Evolutionary conservation across 2,113 vertebrate genomes (phyloP), one percentile per base, ranked within the genome.

Genomic region (Neolamprologus cancellatus): DNA sequence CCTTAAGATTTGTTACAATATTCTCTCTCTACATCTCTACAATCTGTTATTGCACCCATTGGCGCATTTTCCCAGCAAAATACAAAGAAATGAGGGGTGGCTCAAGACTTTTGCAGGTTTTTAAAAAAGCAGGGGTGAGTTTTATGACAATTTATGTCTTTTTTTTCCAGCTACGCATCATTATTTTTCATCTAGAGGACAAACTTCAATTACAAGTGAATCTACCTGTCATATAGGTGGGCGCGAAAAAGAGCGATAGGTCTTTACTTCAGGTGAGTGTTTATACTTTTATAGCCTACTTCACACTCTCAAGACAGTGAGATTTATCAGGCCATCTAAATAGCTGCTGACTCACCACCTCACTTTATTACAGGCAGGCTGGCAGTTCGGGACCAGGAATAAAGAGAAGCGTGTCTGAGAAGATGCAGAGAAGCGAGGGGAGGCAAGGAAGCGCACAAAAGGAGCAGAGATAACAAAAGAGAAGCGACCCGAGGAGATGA

Each of bases 281-380:
- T 87, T 78, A 44, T 50, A 66, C 81, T 91, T 83, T 91, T 87
- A 90, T 36, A 28, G 83, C 57, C 53, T 59, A n/a, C 69, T 76
- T 83, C 54, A 84, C 87, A 50, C 57, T 83, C 55, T 81, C 25
- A 54, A 66, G 61, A 53, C 32, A 10, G 8, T 23, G 36, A 87
- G 87, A 90, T 92, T 84, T 87, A 91, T 83, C 59, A 10, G 69
- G 36, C 36, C 50, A 64, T 69, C 85, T 57, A 44, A 82, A 90
- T 78, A 79, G n/a, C 84, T 89, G 92, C 91, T 88, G 91, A 92
- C 79, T 93, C 91, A 91, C 79, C 80, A 82, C 3, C 36, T 69
- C 41, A 57, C 41, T 74, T 87, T 87, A 90, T 90, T 74, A 85
- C 71, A 34, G 69, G 25, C 71, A 85, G 46, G 17, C 7, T 2